Base-by-base conservation (phyloP, 2,888 invertebrate genomes). In the Macrosoma leucophasiata region DNA sequence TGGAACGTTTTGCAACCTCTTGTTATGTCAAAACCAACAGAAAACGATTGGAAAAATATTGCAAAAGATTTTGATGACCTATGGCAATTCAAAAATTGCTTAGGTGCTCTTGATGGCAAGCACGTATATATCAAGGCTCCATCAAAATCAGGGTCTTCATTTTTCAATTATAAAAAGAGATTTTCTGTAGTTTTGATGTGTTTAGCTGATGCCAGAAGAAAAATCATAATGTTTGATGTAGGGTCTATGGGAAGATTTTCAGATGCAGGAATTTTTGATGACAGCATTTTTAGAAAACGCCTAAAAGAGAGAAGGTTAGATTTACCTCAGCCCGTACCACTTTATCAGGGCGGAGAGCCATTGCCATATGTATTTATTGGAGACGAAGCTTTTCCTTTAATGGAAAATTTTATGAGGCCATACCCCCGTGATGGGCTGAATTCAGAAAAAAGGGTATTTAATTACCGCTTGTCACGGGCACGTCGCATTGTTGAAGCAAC, bases 401-500 rank as follows among this genome's bases (percentile, higher is more conserved):
- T 41, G 40, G 9, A 15, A 22, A 50, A 48, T 14, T 39, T 50
- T 13, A 44, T 50, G 47, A 28, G 51, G 23, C 50, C 47, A 41
- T 51, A 51, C 24, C 48, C 50, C 13, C 40, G 46, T 9, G 42
- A 44, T 33, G 25, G 22, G 14, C 14, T 26, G 10, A 15, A 26
- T 7, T 4, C 15, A 26, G 15, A 26, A 15, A 26, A 26, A 26
- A 15, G 10, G 7, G 7, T 26, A 9, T 26, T 26, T 26, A 26
- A 26, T 15, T 26, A 26, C 15, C 15, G 29, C n/a, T 22, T 50
- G 10, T 33, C 33, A 21, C 4, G 33, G 7, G 33, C 25, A 26
- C 33, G 33, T 33, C 33, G 46, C 15, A 46, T 45, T 37, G 45
- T 50, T n/a, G 50, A 48, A 41, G 40, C 44, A 32, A 45, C 50